A percentile compares a stretch with the other conserved stretches of the same genome.
These are phyloP conservation scores for Tribolium castaneum DNA, from an alignment of 1,140 invertebrate genomes.

Conservation along the genomic window DNA sequence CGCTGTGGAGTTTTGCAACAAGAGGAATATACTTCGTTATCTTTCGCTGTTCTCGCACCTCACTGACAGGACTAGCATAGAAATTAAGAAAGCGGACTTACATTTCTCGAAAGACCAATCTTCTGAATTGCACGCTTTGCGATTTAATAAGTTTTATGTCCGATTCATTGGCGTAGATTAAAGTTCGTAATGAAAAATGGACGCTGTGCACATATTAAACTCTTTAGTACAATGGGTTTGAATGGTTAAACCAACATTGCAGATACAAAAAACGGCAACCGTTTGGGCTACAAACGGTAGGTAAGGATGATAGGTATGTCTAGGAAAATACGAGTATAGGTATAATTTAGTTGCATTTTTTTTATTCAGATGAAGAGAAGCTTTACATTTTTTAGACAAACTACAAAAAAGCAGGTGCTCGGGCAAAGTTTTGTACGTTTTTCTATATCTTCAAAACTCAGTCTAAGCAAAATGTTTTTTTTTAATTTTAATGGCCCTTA, in stretches of 20 bases:
- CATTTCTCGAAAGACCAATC: conserved; percentile 56
- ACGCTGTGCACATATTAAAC: conserved; percentile 55
- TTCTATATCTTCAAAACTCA: too few relatives aligned
- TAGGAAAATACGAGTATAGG: too few relatives aligned
- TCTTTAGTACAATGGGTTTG: conserved; percentile 25
- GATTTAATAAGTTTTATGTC: conserved; percentile 59
- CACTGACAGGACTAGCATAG: conserved; percentile 52
- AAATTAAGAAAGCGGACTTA: conserved; percentile 55
- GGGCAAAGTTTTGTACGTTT: too few relatives aligned
- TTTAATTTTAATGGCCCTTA: too few relatives aligned
- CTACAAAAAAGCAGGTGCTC: too few relatives aligned
- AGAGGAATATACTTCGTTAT: conserved; percentile 52
- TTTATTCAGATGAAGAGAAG: too few relatives aligned
- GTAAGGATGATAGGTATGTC: too few relatives aligned
- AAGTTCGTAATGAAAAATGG: conserved; percentile 57
- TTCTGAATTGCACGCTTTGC: conserved; percentile 52
- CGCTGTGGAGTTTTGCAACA: conserved; percentile 51
- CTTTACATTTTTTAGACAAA: too few relatives aligned
- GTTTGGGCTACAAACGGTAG: too few relatives aligned
- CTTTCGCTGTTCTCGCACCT: conserved; percentile 54
- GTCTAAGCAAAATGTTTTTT: too few relatives aligned
- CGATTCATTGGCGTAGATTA: conserved; percentile 59
- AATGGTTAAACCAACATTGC: conserved; percentile 8
- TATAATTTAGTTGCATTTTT: too few relatives aligned
- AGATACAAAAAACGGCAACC: too few relatives aligned